A percentile compares a stretch with the other conserved stretches of the same genome.
Conservation (phyloP, 1,140 invertebrate genomes). For the Drosophila ercepeae region DNA sequence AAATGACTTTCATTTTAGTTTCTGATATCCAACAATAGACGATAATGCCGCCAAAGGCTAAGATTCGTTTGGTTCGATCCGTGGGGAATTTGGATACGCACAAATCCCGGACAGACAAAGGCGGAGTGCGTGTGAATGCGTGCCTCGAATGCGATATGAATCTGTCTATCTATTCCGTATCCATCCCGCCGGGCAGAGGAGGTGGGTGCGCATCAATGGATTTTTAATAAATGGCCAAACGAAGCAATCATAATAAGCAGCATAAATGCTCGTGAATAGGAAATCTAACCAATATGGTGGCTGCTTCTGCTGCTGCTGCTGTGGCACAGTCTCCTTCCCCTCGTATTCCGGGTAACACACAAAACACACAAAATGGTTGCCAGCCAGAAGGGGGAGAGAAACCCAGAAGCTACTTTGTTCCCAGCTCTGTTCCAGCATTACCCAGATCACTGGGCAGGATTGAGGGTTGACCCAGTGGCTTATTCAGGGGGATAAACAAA, state of each 20-base stretch:
- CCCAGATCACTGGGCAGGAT: constrained; percentile 21
- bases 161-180: constrained; percentile 34
- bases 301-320: constrained; percentile 4
- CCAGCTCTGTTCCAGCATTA: not conserved
- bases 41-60: constrained; percentile 63
- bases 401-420: constrained; percentile 15
- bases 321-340: not conserved
- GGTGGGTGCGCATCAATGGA: constrained; percentile 65
- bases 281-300: constrained; percentile 53
- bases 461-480: not conserved
- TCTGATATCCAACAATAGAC: constrained; percentile 42
- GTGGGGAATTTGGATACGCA: constrained; percentile 78
- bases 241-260: constrained; percentile 54
- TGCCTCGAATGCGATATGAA: constrained; percentile 73
- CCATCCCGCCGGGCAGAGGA: too few species aligned
- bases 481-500: too few species aligned
- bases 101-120: constrained; percentile 53
- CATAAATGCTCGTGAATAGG: constrained; percentile 68
- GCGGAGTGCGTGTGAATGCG: constrained; percentile 72
- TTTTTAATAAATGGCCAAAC: constrained; percentile 71
- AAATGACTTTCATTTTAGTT: constrained; percentile 82
- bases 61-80: constrained; percentile 53
- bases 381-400: constrained; percentile 5
- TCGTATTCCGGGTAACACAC: constrained; percentile 11
- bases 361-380: constrained; percentile 56